Conservation (phyloP, 2,113 vertebrate genomes). For the Balaenoptera acutorostrata region DNA sequence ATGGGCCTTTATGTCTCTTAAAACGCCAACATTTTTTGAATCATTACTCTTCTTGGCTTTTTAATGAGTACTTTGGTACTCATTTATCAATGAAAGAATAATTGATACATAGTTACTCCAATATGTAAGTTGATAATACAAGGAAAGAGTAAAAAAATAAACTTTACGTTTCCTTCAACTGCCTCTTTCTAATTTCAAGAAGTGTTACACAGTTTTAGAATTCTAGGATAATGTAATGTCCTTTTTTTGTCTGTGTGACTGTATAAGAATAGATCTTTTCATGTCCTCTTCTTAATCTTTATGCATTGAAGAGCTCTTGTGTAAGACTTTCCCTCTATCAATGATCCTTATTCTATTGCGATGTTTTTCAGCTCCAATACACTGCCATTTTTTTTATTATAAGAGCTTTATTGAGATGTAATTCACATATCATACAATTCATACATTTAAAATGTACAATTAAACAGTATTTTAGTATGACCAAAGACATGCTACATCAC, state of each 20-base stretch:
- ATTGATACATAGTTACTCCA: background rate
- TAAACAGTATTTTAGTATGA: background rate
- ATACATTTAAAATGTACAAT: background rate
- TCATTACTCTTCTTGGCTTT: background rate
- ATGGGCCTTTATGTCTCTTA: background rate
- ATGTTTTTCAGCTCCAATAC: background rate
- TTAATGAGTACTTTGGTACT: background rate
- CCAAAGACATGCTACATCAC: background rate
- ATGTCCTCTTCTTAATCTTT: background rate
- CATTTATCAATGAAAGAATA: background rate
- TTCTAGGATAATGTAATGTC: background rate
- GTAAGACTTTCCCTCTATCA: background rate
- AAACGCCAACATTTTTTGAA: background rate
- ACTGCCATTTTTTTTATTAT: background rate
- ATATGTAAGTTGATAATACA: background rate
- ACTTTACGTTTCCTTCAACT: background rate
- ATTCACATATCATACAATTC: background rate
- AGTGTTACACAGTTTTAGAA: background rate
- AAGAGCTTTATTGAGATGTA: background rate
- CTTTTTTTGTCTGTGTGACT: background rate
- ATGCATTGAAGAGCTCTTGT: background rate
- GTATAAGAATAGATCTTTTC: background rate
- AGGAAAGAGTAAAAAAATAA: background rate
- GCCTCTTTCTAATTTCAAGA: background rate
- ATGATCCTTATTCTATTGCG: background rate